phyloP scores from a whole-genome alignment of 2,797 vertebrate genomes.

The Vultur gryphus region DNA sequence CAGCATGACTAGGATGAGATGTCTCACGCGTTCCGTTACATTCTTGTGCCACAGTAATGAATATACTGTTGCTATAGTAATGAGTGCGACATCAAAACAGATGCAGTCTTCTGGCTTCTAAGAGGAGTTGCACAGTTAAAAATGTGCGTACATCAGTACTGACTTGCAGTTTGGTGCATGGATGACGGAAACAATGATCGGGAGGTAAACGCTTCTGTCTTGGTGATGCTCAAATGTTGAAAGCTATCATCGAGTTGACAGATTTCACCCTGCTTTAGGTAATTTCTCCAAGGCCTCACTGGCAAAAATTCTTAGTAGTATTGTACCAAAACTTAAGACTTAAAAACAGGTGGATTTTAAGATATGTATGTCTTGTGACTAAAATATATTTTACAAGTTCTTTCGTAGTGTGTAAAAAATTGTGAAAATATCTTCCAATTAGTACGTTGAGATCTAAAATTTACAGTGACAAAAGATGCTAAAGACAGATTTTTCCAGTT shows the following conservation, averaged over 20 bases:
- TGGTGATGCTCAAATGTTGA: background rate
- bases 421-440: rapidly evolving
- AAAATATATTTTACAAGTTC: rapidly evolving
- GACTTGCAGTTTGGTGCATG: background rate
- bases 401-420: background rate
- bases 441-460: background rate
- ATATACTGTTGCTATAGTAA: background rate
- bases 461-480: background rate
- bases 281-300: background rate
- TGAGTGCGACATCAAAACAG: background rate
- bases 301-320: background rate
- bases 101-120: too few relatives aligned
- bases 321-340: background rate
- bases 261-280: background rate
- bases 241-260: background rate
- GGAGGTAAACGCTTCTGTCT: background rate
- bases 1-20: rapidly evolving
- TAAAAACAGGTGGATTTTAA: background rate
- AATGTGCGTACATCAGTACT: background rate
- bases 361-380: rapidly evolving
- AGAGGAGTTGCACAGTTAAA: background rate
- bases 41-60: background rate
- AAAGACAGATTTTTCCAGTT: background rate
- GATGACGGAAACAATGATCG: background rate
- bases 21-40: rapidly evolving